These are phyloP conservation scores for Oryctolagus cuniculus DNA, from an alignment of 2,113 vertebrate genomes.

Conservation along the genomic window mOryCun1.1 NC_091442.1:48805001-48805500, in stretches of 20 bases:
- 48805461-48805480: no score
- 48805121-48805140: neutral
- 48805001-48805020: neutral
- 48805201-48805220: neutral
- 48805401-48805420: neutral
- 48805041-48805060: neutral
- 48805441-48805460: neutral
- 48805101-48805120: no score
- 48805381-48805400: neutral
- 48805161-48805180: neutral
- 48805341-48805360: neutral
- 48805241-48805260: neutral
- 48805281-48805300: neutral
- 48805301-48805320: neutral
- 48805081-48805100: neutral
- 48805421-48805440: neutral
- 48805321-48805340: neutral
- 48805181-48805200: neutral
- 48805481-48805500: neutral
- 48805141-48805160: rapidly evolving
- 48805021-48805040: neutral
- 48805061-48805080: neutral
- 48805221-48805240: neutral
- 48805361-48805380: neutral
- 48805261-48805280: neutral